Conservation (phyloP, 2,888 invertebrate genomes). For the Apamea anceps region DNA sequence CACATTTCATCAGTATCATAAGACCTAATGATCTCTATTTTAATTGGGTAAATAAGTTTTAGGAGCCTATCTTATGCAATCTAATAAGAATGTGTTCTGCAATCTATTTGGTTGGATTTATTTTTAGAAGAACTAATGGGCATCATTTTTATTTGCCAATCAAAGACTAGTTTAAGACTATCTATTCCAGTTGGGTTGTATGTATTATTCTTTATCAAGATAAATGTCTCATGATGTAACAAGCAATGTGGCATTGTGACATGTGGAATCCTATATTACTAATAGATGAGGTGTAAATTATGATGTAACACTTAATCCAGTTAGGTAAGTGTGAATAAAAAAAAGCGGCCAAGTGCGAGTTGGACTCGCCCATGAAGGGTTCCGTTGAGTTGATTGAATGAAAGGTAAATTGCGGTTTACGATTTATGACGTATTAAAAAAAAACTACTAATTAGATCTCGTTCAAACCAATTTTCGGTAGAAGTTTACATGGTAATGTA, state of each 20-base stretch:
- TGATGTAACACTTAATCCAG: slow-evolving; percentile 13
- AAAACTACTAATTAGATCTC: too few relatives aligned
- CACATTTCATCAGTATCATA: background rate
- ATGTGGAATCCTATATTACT: slow-evolving; percentile 4
- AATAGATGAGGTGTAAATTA: background rate
- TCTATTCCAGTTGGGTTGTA: background rate
- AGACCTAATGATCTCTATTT: background rate
- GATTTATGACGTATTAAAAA: too few relatives aligned
- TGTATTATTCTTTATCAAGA: background rate
- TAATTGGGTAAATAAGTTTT: background rate
- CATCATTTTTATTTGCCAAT: background rate
- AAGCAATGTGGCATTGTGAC: background rate
- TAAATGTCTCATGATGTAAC: slow-evolving; percentile 8
- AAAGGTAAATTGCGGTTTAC: too few relatives aligned
- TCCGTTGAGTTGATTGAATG: too few relatives aligned
- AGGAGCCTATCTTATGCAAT: background rate
- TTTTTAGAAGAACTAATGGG: background rate
- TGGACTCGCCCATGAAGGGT: too few relatives aligned
- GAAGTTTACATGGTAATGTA: too few relatives aligned
- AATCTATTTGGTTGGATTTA: slow-evolving; percentile 11
- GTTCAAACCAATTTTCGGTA: too few relatives aligned
- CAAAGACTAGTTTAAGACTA: background rate
- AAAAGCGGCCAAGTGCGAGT: too few relatives aligned
- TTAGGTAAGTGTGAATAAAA: background rate
- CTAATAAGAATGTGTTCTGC: slow-evolving; percentile 3